A percentile compares a stretch with the other conserved stretches of the same genome.
These are phyloP conservation scores for Neoscelio sp. DNA, from an alignment of 2,888 invertebrate genomes.

Conservation along the genomic window DNA sequence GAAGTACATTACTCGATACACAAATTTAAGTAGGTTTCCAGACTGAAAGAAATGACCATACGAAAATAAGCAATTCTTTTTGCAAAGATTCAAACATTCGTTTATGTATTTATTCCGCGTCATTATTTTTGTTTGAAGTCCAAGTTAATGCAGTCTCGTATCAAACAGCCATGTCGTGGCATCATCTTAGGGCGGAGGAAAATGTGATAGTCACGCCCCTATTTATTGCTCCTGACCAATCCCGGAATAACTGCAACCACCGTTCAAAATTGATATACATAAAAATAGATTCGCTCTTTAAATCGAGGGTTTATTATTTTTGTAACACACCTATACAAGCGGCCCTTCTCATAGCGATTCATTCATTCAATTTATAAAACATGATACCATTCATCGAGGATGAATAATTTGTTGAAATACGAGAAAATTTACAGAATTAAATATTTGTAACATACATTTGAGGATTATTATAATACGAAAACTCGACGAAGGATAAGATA, in stretches of 20 bases:
- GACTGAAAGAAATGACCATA: too few species aligned
- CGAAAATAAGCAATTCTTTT: too few species aligned
- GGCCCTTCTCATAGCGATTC: constrained; percentile 1
- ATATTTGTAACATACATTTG: too few species aligned
- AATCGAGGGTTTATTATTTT: constrained; percentile 23
- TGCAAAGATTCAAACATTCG: background rate
- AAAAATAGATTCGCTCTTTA: constrained; percentile 24
- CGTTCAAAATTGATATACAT: constrained; percentile 18
- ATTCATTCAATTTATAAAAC: constrained; percentile 22
- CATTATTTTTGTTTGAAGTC: background rate
- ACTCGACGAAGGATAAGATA: background rate
- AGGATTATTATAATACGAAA: too few species aligned
- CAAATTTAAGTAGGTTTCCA: too few species aligned
- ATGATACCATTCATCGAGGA: background rate
- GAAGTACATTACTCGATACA: too few species aligned
- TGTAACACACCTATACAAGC: constrained; percentile 7
- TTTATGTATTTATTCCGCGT: background rate
- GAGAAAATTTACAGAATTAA: too few species aligned
- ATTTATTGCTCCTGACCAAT: constrained; percentile 73
- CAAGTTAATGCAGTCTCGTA: background rate
- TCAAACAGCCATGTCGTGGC: constrained; percentile 77
- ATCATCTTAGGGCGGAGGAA: constrained; percentile 78
- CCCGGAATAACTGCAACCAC: constrained; percentile 28
- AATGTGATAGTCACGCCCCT: constrained; percentile 78
- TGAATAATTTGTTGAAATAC: too few species aligned